Conservation (phyloP, 2,888 invertebrate genomes). For the Meiosimyza decipiens region DNA sequence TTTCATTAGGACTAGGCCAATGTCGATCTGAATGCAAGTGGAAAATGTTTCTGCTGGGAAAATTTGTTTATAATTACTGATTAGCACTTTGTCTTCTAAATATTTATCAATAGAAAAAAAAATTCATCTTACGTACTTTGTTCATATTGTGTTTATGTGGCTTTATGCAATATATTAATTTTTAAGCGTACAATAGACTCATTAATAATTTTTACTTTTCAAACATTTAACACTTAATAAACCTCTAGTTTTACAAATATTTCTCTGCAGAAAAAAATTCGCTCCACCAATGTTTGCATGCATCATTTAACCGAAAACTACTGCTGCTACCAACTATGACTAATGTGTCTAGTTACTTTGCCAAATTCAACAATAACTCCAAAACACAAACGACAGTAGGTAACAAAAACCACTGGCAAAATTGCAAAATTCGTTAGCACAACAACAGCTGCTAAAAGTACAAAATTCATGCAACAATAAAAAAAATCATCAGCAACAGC, state of each 20-base stretch:
- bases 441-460: conserved; percentile 11
- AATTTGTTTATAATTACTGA: too few species aligned
- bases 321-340: not conserved
- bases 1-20: too few species aligned
- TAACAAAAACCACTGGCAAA: not conserved
- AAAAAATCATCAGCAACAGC: not conserved
- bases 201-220: conserved; percentile 1
- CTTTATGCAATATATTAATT: too few species aligned
- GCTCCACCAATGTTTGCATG: not conserved
- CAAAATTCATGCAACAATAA: conserved; percentile 1
- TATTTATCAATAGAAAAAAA: too few species aligned
- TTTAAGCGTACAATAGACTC: not conserved
- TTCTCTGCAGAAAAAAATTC: not conserved
- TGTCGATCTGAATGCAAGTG: too few species aligned
- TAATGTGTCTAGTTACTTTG: not conserved
- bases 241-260: not conserved
- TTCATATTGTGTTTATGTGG: too few species aligned
- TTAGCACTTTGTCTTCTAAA: too few species aligned
- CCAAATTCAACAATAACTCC: not conserved
- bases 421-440: conserved; percentile 4
- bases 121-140: too few species aligned
- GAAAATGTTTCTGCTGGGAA: too few species aligned
- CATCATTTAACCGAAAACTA: conserved; percentile 18
- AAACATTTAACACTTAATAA: conserved; percentile 5
- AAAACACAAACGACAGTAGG: not conserved